These are phyloP conservation scores for Prunella strophiata DNA, from an alignment of 2,797 vertebrate genomes.

Conservation along the genomic window DNA sequence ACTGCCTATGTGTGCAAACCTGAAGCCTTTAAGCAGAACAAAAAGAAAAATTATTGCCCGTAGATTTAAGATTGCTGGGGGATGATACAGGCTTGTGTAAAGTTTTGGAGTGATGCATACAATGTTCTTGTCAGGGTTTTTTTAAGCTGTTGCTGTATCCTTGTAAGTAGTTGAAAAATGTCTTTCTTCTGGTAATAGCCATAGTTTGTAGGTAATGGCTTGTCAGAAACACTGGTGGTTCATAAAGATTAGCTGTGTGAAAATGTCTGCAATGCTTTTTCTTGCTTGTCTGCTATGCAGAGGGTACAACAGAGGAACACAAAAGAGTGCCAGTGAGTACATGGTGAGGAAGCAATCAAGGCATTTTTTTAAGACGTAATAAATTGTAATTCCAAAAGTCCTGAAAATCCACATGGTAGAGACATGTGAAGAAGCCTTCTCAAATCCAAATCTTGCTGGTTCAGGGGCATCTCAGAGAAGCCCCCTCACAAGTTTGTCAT, in stretches of 20 bases:
- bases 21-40: neutral
- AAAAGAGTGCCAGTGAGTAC: neutral
- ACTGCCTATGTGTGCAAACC: neutral
- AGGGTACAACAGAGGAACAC: neutral
- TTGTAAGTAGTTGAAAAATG: slow-evolving; percentile 37
- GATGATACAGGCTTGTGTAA: neutral
- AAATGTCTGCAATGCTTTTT: slow-evolving; percentile 5
- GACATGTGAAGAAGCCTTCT: neutral
- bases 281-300: slow-evolving; percentile 3
- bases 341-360: neutral
- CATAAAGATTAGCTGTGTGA: slow-evolving; percentile 42
- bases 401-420: neutral
- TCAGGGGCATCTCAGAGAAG: neutral
- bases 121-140: neutral
- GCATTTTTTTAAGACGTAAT: neutral
- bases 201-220: slow-evolving; percentile 50
- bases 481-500: neutral
- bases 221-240: slow-evolving; percentile 47
- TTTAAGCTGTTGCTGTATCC: slow-evolving; percentile 14
- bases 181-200: slow-evolving; percentile 10
- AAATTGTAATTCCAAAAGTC: neutral
- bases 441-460: neutral
- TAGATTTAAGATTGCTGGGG: neutral
- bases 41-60: neutral
- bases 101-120: slow-evolving; percentile 17